Percentiles rank a stretch among this genome's conserved stretches.
phyloP scores from a whole-genome alignment of 2,888 invertebrate genomes.

The Thymelicus acteon region DNA sequence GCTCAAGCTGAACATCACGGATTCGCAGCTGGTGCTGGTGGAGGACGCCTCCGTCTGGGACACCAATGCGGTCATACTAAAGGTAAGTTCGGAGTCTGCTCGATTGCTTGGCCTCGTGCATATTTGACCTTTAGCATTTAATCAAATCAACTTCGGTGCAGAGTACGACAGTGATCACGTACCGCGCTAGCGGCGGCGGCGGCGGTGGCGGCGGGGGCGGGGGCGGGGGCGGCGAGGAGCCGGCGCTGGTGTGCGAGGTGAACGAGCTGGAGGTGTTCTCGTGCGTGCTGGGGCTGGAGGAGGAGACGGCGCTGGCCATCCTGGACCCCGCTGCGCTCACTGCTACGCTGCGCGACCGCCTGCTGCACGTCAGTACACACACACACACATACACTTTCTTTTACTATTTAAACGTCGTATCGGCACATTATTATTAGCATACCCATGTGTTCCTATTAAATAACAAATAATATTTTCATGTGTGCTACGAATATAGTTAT shows the following conservation, averaged over 20 bases:
- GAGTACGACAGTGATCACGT: conserved; percentile 95
- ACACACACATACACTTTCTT: not conserved
- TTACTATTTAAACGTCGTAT: too few species aligned
- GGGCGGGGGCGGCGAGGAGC: conserved; percentile 83
- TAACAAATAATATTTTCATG: too few species aligned
- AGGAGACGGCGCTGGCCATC: conserved; percentile 96
- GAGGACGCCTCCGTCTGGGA: conserved; percentile 95
- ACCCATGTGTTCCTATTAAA: too few species aligned
- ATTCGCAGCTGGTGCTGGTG: conserved; percentile 97
- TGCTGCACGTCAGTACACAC: conserved; percentile 67
- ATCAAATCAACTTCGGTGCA: conserved; percentile 51
- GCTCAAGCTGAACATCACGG: conserved; percentile 96
- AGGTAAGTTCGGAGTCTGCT: conserved; percentile 67
- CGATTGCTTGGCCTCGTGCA: too few species aligned
- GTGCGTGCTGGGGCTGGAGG: conserved; percentile 94
- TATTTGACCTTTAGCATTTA: too few species aligned
- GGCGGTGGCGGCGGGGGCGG: conserved; percentile 82
- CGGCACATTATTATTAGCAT: too few species aligned
- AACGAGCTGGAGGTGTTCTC: conserved; percentile 97
- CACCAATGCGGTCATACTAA: conserved; percentile 96
- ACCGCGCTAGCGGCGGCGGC: conserved; percentile 83
- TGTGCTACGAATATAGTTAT: too few species aligned
- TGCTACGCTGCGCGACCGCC: conserved; percentile 86
- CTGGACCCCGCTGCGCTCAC: conserved; percentile 96
- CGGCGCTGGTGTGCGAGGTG: conserved; percentile 93